A percentile compares a stretch with the other conserved stretches of the same genome.
phyloP scores from a whole-genome alignment of 2,888 invertebrate species.

The Molorchus minor region DNA sequence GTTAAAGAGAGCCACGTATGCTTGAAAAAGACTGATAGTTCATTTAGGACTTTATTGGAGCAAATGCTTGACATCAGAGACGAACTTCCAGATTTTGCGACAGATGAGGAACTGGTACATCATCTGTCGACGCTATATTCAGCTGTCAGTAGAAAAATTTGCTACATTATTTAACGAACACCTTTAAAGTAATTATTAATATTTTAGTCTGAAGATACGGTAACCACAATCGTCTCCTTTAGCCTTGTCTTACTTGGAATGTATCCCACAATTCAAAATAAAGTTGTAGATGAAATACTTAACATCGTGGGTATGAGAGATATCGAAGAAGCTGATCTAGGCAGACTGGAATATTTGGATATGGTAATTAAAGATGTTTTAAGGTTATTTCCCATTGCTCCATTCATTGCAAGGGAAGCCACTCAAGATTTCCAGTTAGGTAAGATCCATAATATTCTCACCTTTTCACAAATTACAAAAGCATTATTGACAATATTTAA shows the following conservation, averaged over 20 bases:
- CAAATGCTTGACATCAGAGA: constrained; percentile 43
- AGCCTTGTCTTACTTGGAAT: constrained; percentile 49
- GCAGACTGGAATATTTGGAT: constrained; percentile 47
- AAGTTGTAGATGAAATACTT: constrained; percentile 39
- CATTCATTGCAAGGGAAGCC: constrained; percentile 48
- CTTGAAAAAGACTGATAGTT: constrained; percentile 20
- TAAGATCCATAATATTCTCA: too few species aligned
- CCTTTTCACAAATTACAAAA: too few species aligned
- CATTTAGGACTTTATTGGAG: constrained; percentile 41
- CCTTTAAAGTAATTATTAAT: too few species aligned
- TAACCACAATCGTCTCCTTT: constrained; percentile 43
- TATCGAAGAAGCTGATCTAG: constrained; percentile 39
- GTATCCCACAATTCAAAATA: constrained; percentile 50
- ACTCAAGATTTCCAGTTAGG: constrained; percentile 46
- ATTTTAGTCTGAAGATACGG: constrained; percentile 53
- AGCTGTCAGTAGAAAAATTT: constrained; percentile 40
- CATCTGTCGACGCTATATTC: constrained; percentile 47
- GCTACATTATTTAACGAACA: not conserved
- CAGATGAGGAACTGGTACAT: constrained; percentile 46
- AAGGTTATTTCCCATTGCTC: constrained; percentile 52
- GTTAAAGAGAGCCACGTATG: constrained; percentile 24
- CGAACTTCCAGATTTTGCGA: constrained; percentile 41
- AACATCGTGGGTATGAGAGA: constrained; percentile 35
- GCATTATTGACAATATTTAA: too few species aligned
- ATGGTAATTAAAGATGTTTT: constrained; percentile 54